Percentiles rank a stretch among this genome's conserved stretches.
Evolutionary conservation across 2,797 vertebrate genomes (phyloP).

Genomic region (Hypotaenidia philippensis): DNA sequence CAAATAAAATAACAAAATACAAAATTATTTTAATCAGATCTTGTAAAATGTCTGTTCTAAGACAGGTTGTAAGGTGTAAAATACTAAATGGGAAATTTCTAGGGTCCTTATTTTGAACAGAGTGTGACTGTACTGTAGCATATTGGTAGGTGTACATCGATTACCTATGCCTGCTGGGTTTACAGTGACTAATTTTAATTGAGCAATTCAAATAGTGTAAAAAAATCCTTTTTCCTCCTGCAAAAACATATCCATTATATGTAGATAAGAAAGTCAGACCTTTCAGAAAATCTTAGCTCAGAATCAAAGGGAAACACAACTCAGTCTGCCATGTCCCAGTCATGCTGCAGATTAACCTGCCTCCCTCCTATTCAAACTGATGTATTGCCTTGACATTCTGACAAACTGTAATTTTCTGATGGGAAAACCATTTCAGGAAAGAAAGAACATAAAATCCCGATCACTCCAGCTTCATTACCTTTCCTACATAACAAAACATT

Average conservation of each 20-base stretch:
- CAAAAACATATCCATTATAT: neutral
- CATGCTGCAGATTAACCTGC: rapidly evolving
- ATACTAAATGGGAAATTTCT: neutral
- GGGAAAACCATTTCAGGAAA: neutral
- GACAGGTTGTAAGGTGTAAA: neutral
- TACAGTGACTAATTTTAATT: neutral
- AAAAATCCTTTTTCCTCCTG: neutral
- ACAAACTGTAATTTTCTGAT: neutral
- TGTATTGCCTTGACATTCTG: neutral
- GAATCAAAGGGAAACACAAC: neutral
- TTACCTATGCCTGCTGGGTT: neutral
- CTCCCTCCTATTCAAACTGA: neutral
- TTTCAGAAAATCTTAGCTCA: neutral
- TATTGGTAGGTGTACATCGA: neutral
- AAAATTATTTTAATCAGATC: neutral
- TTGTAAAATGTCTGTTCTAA: neutral
- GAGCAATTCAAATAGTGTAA: neutral
- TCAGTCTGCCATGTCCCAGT: neutral
- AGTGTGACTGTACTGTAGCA: neutral
- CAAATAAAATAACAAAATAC: neutral
- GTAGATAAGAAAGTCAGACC: neutral
- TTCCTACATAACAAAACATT: neutral
- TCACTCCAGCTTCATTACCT: neutral
- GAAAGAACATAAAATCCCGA: neutral
- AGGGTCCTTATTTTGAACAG: neutral